These are phyloP conservation scores for Arctia plantaginis DNA, from an alignment of 2,888 invertebrate genomes.

Conservation along the genomic window DNA sequence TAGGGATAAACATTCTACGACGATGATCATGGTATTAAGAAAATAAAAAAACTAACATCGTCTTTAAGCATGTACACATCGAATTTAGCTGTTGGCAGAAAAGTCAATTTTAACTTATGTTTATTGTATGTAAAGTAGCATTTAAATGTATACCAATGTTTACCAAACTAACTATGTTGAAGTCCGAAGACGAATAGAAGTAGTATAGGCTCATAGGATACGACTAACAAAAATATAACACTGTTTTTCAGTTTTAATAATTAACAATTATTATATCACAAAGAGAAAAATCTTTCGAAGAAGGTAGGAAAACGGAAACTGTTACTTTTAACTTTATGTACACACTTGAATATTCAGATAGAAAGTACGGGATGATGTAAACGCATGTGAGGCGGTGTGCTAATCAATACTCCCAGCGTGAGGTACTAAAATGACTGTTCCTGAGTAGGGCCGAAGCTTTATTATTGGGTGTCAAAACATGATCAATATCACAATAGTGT, in stretches of 20 bases:
- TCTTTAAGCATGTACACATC: too few relatives aligned
- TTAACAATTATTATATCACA: not conserved
- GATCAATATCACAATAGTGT: not conserved
- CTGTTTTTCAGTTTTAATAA: not conserved
- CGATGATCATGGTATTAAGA: too few relatives aligned
- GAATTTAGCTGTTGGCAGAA: too few relatives aligned
- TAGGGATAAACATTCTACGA: too few relatives aligned
- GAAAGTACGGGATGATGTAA: not conserved
- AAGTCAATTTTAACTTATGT: too few relatives aligned
- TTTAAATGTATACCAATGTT: too few relatives aligned
- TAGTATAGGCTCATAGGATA: not conserved
- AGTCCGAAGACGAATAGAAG: not conserved
- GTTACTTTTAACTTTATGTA: too few relatives aligned
- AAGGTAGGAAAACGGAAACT: not conserved
- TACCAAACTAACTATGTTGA: too few relatives aligned
- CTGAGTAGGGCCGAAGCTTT: not conserved
- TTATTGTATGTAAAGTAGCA: too few relatives aligned
- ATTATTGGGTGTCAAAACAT: not conserved
- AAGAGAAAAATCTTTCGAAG: not conserved
- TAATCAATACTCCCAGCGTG: not conserved
- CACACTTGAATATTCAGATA: not conserved
- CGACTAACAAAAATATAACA: not conserved
- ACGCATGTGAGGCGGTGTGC: not conserved
- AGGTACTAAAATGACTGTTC: not conserved
- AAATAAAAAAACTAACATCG: too few relatives aligned